Evolutionary conservation across 2,113 vertebrate genomes (phyloP).

Genomic region (Ageneiosus marmoratus): DNA sequence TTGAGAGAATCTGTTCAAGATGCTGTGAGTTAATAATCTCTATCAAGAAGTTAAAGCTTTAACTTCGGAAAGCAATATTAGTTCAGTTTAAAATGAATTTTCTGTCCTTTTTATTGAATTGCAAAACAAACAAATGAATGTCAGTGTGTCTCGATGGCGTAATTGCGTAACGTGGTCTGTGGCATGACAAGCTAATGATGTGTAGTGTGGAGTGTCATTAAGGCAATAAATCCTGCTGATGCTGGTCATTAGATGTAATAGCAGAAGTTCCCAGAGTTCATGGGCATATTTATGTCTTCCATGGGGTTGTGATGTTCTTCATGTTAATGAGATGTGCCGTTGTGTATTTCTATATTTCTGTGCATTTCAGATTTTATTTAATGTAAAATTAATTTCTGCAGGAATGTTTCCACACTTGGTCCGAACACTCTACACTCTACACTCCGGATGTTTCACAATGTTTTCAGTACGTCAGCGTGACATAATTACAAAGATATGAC

Average conservation of each 20-base stretch:
- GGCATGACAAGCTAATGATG: conserved; percentile 63
- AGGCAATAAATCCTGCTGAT: conserved; percentile 60
- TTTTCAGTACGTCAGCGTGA: background rate
- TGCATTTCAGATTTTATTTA: background rate
- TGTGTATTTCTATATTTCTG: background rate
- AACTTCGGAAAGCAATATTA: conserved; percentile 4
- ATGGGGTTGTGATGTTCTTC: background rate
- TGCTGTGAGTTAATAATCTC: background rate
- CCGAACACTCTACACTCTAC: background rate
- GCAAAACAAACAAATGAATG: conserved; percentile 36
- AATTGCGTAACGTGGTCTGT: conserved; percentile 55
- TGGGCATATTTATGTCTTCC: conserved; percentile 47
- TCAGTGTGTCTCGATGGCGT: conserved; percentile 31
- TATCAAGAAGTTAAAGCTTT: background rate
- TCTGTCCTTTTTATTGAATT: conserved; percentile 42
- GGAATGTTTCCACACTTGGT: background rate
- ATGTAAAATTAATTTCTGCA: background rate
- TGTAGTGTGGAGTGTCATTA: conserved; percentile 64
- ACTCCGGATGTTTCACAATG: too few species aligned
- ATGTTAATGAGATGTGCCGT: conserved; percentile 10
- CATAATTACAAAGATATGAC: too few species aligned
- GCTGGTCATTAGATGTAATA: conserved; percentile 61
- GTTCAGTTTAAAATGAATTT: background rate
- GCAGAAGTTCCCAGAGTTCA: conserved; percentile 40
- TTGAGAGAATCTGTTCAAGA: background rate